Base-by-base conservation (phyloP, 2,888 invertebrate species). In the Xanthia togata region DNA sequence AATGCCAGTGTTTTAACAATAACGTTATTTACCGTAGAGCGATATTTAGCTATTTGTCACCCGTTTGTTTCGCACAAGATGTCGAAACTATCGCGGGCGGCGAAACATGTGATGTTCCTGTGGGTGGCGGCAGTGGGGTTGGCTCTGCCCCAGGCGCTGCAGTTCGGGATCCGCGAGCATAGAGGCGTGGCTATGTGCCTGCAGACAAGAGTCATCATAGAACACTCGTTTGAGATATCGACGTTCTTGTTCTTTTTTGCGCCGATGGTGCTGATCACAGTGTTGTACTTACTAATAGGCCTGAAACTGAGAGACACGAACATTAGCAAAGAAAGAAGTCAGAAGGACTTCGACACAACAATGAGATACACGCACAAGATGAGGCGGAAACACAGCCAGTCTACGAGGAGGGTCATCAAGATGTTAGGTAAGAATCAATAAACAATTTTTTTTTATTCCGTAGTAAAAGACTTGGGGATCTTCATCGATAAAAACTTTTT, bases 21-120 rank as follows among this genome's bases (percentile, higher is more conserved):
- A 83, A 98, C 98, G 0, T 97, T 98, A 26, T 99, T 99, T 93
- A 99, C 98, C 0, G 97, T 98, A 59, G 99, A 99, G 92, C 97
- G 97, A 78, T 97, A 97, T 86, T 93, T 97, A 79, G 97, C 97
- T 17, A 97, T 97, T 80, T 97, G 97, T 85, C 97, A 97, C 87
- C 97, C 97, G 2, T 97, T 97, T 87, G 92, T 97, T 55, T 97
- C 97, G 8, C 99, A 99, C 91, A 98, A 98, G 80, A 98, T 98
- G 97, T 98, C 99, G 8, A 98, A 98, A 90, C 95, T 99, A 60
- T 98, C 98, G 26, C 97, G 99, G 50, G 99, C 98, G 17, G 97
- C 98, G 75, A 98, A 98, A 91, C 97, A 98, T 88, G 98, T 99
- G 60, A 93, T 98, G 38, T 94, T 97, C 62, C 97, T 99, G 82